Percentiles rank a stretch among this genome's conserved stretches.
Evolutionary conservation across 2,113 vertebrate species (phyloP).

Genomic region (Shinisaurus crocodilurus): DNA sequence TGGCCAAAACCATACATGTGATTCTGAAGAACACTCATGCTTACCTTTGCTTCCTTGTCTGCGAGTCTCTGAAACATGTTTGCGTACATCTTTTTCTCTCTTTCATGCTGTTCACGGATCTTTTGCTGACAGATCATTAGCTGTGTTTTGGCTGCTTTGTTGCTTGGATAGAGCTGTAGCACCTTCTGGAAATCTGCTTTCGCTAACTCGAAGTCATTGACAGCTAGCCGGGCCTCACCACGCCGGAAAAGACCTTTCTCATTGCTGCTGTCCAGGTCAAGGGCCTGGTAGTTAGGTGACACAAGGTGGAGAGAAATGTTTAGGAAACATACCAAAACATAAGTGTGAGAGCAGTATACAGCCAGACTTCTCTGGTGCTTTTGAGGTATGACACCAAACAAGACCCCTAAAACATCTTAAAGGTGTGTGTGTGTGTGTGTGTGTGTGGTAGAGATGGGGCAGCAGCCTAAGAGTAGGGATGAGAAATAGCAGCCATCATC

Average conservation of each 20-base stretch:
- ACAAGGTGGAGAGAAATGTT: background rate
- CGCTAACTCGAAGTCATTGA: conserved; percentile 93
- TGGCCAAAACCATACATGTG: background rate
- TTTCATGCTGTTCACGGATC: conserved; percentile 91
- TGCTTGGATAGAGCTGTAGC: conserved; percentile 91
- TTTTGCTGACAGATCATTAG: conserved; percentile 89
- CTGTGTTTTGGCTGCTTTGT: conserved; percentile 93
- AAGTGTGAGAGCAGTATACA: background rate
- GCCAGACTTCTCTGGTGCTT: background rate
- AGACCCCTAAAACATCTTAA: background rate
- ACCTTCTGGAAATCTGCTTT: conserved; percentile 91
- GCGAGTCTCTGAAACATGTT: conserved; percentile 98
- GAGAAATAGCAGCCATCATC: background rate
- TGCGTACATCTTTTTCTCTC: conserved; percentile 94
- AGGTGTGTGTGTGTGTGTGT: too few species aligned
- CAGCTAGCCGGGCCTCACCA: conserved; percentile 87
- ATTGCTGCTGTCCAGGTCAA: conserved; percentile 87
- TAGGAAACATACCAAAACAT: background rate
- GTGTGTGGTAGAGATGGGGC: background rate
- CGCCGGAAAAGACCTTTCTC: conserved; percentile 97
- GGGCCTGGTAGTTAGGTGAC: conserved; percentile 77
- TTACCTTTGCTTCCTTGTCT: conserved; percentile 90
- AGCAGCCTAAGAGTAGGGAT: background rate
- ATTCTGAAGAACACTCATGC: accelerated
- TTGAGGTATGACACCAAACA: too few species aligned